phyloP scores from a whole-genome alignment of 2,113 vertebrate species.

The Lycaon pictus region DNA sequence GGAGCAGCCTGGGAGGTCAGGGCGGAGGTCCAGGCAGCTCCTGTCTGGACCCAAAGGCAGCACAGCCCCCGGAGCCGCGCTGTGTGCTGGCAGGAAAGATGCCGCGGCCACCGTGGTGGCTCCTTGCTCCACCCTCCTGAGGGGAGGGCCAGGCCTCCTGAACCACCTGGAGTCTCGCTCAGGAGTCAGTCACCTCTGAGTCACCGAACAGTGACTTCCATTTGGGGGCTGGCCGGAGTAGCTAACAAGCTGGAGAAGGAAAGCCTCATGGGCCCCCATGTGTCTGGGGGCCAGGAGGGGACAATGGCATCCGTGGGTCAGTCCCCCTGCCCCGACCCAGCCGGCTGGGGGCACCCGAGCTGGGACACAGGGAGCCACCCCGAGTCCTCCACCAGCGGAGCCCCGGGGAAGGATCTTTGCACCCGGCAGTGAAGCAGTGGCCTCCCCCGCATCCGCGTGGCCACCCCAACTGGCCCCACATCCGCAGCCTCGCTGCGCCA shows the following conservation, averaged over 20 bases:
- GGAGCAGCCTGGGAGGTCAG: neutral
- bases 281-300: neutral
- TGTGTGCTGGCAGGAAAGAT: neutral
- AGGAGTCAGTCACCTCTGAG: neutral
- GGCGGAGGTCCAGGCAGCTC: neutral
- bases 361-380: neutral
- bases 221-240: neutral
- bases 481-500: accelerated
- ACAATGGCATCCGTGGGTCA: neutral
- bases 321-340: neutral
- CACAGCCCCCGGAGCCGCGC: neutral
- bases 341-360: neutral
- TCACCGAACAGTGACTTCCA: neutral
- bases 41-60: neutral
- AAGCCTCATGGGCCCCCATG: neutral
- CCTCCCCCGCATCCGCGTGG: accelerated
- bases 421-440: neutral
- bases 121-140: neutral
- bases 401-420: neutral
- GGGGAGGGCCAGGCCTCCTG: accelerated
- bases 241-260: neutral
- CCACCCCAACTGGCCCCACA: neutral
- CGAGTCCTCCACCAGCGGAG: accelerated
- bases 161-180: neutral
- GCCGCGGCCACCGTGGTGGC: too few relatives aligned